phyloP scores from a whole-genome alignment of 2,888 invertebrate genomes.

The Oconnorella tubifera region DNA sequence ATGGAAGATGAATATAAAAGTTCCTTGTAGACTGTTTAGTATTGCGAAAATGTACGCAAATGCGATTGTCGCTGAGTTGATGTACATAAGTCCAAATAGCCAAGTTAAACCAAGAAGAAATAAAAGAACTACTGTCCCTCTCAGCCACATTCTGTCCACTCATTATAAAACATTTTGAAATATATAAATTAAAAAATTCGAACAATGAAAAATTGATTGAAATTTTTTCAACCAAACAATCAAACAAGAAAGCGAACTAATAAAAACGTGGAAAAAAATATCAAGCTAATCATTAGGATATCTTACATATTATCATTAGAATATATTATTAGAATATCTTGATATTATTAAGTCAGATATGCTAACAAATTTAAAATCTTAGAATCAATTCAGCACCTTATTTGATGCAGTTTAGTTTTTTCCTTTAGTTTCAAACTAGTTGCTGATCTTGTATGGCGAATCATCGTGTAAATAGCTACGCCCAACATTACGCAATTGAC shows the following conservation, averaged over 20 bases:
- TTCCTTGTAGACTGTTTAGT: constrained; percentile 85
- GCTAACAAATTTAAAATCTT: too few species aligned
- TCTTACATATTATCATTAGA: too few species aligned
- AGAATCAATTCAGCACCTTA: too few species aligned
- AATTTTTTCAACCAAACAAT: too few species aligned
- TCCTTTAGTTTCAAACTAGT: constrained; percentile 80
- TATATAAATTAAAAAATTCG: too few species aligned
- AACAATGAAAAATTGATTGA: too few species aligned
- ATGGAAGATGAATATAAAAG: constrained; percentile 93
- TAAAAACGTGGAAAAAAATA: too few species aligned
- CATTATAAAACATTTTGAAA: too few species aligned
- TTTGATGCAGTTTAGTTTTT: constrained; percentile 72
- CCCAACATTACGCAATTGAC: constrained; percentile 80
- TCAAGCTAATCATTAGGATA: too few species aligned
- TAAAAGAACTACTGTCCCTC: constrained; percentile 82
- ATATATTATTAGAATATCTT: too few species aligned
- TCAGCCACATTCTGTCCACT: constrained; percentile 87
- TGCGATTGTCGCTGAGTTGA: constrained; percentile 78
- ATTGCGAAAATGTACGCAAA: constrained; percentile 90
- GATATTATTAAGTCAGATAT: too few species aligned
- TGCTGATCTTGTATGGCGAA: constrained; percentile 79
- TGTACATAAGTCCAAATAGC: constrained; percentile 86
- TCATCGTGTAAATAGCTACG: constrained; percentile 90
- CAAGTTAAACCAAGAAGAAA: constrained; percentile 89
- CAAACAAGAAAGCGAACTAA: too few species aligned